Evolutionary conservation across 1,140 invertebrate species (phyloP).

Genomic region (Hirudo medicinalis): DNA sequence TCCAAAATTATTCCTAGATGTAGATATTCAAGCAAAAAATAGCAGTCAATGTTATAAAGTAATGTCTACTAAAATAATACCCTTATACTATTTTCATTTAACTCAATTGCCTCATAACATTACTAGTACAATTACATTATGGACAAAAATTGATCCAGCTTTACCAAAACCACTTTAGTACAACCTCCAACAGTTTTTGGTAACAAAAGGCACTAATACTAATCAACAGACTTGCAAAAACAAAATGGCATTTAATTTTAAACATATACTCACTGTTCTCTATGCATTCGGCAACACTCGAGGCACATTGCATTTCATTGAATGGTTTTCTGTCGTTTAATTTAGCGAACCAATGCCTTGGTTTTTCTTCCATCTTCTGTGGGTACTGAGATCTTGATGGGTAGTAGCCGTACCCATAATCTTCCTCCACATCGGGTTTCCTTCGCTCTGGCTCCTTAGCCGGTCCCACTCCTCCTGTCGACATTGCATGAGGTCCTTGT

Average conservation of each 20-base stretch:
- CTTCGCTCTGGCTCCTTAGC: neutral
- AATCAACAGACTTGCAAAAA: neutral
- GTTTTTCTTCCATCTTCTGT: constrained; percentile 32
- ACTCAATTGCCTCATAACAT: neutral
- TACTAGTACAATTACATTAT: neutral
- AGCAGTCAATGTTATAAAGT: neutral
- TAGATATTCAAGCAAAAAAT: neutral
- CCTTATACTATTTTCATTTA: neutral
- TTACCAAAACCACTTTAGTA: too few relatives aligned
- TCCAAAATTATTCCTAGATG: too few relatives aligned
- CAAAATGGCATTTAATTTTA: constrained; percentile 10
- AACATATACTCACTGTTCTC: constrained; percentile 53
- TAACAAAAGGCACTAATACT: neutral
- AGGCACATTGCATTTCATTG: constrained; percentile 63
- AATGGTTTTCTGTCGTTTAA: constrained; percentile 53
- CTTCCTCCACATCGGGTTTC: constrained; percentile 24
- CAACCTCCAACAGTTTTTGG: too few relatives aligned
- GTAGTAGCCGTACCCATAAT: constrained; percentile 63
- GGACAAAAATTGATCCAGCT: too few relatives aligned
- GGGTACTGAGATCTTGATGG: constrained; percentile 57
- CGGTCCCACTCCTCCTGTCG: too few relatives aligned
- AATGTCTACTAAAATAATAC: neutral
- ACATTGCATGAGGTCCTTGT: constrained; percentile 13
- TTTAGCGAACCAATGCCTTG: constrained; percentile 44
- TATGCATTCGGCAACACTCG: constrained; percentile 59